Evolutionary conservation across 2,888 invertebrate species (phyloP).

Genomic region (Eurytoma californica): DNA sequence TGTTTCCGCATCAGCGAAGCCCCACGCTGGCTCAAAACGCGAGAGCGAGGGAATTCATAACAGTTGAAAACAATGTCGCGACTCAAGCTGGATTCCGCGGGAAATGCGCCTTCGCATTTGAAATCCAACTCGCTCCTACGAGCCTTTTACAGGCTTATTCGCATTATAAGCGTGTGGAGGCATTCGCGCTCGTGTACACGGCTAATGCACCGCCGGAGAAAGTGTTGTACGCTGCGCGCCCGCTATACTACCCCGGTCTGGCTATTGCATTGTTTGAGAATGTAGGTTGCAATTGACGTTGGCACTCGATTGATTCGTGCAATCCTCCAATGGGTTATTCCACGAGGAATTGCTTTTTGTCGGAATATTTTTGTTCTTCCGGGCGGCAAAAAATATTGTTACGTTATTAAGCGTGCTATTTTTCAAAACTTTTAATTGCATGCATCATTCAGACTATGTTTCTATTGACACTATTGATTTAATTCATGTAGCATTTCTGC

Average conservation of each 20-base stretch:
- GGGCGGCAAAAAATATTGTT: no score
- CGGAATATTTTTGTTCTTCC: no score
- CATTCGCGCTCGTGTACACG: no score
- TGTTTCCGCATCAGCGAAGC: slow-evolving; percentile 53
- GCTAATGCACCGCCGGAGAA: neutral
- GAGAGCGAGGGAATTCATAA: slow-evolving; percentile 46
- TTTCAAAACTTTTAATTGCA: no score
- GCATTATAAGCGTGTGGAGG: no score
- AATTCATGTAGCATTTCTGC: no score
- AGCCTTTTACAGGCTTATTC: neutral
- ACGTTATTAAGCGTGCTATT: no score
- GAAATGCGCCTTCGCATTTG: neutral
- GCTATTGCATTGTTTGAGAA: slow-evolving; percentile 15
- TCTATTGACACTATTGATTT: no score
- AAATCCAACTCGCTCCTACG: neutral
- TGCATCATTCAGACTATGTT: no score
- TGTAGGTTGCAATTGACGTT: neutral
- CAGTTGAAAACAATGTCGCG: slow-evolving; percentile 56
- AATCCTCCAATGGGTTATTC: no score
- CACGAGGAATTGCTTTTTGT: no score
- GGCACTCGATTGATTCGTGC: neutral
- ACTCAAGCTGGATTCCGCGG: slow-evolving; percentile 48
- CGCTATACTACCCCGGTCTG: neutral
- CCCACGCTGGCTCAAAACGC: slow-evolving; percentile 4
- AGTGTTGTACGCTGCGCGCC: neutral